Conservation (phyloP, 2,888 invertebrate genomes). For the Cacoxenus indagator region DNA sequence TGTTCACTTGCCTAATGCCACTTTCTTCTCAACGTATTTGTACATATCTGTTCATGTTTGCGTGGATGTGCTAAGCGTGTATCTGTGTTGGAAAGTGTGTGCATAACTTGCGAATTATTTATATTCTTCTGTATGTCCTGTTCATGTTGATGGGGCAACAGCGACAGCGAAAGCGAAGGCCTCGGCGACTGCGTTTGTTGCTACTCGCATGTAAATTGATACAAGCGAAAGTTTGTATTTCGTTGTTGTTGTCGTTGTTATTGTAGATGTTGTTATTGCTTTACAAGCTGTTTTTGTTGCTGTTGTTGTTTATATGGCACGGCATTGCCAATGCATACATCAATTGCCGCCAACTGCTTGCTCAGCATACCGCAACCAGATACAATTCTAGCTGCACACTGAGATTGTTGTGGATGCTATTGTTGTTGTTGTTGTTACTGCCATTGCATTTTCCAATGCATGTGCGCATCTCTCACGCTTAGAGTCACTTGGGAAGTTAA, state of each 20-base stretch:
- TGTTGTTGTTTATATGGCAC: neutral
- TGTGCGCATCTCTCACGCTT: neutral
- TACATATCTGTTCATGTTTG: neutral
- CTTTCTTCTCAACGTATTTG: neutral
- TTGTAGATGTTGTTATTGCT: neutral
- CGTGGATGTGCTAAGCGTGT: neutral
- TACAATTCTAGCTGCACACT: too few relatives aligned
- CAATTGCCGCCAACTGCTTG: neutral
- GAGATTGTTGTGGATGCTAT: too few relatives aligned
- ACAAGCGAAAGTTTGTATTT: conserved; percentile 1
- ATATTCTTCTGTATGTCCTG: conserved; percentile 10
- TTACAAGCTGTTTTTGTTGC: neutral
- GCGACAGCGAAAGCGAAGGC: neutral
- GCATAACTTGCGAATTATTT: conserved; percentile 17
- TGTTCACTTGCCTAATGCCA: neutral
- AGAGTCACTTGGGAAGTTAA: conserved; percentile 12
- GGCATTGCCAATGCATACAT: neutral
- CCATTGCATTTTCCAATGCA: too few relatives aligned
- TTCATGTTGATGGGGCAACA: neutral
- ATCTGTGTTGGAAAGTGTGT: neutral
- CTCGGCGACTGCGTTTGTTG: neutral
- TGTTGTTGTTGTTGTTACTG: too few relatives aligned
- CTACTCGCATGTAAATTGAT: neutral
- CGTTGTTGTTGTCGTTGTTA: neutral
- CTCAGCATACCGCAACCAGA: too few relatives aligned